These are phyloP conservation scores for Scopus umbretta DNA, from an alignment of 2,113 vertebrate genomes.

Conservation along the genomic window DNA sequence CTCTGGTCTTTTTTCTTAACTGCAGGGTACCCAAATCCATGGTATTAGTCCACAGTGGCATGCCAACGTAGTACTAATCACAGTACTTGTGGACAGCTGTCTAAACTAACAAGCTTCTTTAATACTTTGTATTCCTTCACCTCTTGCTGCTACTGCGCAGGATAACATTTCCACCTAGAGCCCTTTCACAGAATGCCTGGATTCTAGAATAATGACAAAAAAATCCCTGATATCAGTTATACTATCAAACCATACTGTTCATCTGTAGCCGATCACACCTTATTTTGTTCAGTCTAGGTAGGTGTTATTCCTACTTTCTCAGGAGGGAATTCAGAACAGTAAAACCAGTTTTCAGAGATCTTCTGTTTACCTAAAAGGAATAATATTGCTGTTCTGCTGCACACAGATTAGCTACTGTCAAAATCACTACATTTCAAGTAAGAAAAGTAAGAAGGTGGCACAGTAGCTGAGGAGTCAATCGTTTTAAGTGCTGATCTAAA, in stretches of 20 bases:
- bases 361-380: not conserved
- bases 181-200: slow-evolving; percentile 64
- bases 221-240: not conserved
- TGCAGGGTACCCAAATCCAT: not conserved
- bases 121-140: slow-evolving; percentile 25
- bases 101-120: slow-evolving; percentile 23
- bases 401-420: not conserved
- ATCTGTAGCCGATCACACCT: not conserved
- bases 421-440: slow-evolving; percentile 14
- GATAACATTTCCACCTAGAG: slow-evolving; percentile 75
- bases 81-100: not conserved
- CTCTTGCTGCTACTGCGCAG: slow-evolving; percentile 28
- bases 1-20: not conserved
- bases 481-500: not conserved
- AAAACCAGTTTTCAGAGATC: not conserved
- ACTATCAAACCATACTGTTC: not conserved
- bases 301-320: not conserved
- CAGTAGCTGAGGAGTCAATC: not conserved
- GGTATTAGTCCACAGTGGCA: not conserved
- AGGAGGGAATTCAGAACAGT: slow-evolving; percentile 26
- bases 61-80: not conserved
- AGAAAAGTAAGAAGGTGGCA: not conserved
- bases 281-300: not conserved
- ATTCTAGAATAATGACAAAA: slow-evolving; percentile 59
- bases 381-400: not conserved